Conservation (phyloP, 1,140 invertebrate genomes). For the Drosophila gunungcola region DNA sequence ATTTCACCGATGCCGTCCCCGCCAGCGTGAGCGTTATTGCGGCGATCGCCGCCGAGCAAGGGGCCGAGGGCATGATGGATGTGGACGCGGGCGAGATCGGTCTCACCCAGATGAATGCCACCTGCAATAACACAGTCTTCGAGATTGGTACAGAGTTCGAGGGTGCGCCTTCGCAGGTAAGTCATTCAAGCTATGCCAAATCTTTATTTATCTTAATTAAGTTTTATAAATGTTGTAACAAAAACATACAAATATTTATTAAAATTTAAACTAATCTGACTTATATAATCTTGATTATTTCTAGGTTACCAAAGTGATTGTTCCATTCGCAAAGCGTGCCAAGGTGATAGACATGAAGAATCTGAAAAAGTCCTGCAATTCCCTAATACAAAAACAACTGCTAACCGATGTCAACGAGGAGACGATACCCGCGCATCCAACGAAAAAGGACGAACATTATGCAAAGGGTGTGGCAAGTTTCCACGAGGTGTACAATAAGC, state of each 20-base stretch:
- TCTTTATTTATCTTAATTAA: too few relatives aligned
- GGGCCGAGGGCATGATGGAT: slow-evolving; percentile 61
- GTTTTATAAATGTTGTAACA: too few relatives aligned
- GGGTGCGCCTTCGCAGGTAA: slow-evolving; percentile 76
- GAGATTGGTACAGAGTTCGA: slow-evolving; percentile 81
- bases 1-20: slow-evolving; percentile 47
- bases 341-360: slow-evolving; percentile 92
- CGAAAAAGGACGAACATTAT: slow-evolving; percentile 56
- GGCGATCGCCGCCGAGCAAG: not conserved
- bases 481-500: slow-evolving; percentile 86
- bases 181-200: not conserved
- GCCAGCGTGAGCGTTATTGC: slow-evolving; percentile 21
- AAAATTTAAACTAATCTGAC: too few relatives aligned
- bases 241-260: too few relatives aligned
- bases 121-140: slow-evolving; percentile 68
- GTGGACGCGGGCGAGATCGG: slow-evolving; percentile 33
- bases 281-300: too few relatives aligned
- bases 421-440: slow-evolving; percentile 52
- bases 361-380: slow-evolving; percentile 88
- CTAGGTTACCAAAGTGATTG: slow-evolving; percentile 87
- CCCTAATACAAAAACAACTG: slow-evolving; percentile 79
- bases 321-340: slow-evolving; percentile 89
- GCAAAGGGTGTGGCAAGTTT: slow-evolving; percentile 73
- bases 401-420: slow-evolving; percentile 34
- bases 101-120: slow-evolving; percentile 13